Conservation (phyloP, 1,140 invertebrate species). For the Plutomurus gul region DNA sequence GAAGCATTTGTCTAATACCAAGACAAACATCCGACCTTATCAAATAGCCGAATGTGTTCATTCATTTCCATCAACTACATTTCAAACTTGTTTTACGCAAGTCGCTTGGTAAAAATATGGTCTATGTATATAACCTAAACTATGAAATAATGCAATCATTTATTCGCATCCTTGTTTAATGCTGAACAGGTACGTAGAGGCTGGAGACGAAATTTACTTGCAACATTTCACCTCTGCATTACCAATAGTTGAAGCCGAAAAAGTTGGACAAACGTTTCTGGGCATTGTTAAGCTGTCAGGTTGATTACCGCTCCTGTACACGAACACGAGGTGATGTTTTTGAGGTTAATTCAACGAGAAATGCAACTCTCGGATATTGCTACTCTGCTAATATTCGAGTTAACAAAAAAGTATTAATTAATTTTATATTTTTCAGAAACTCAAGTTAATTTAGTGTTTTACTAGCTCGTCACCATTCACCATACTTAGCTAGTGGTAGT, state of each 20-base stretch:
- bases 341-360: too few relatives aligned
- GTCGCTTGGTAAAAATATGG: constrained; percentile 38
- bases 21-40: background rate
- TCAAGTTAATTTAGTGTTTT: too few relatives aligned
- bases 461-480: too few relatives aligned
- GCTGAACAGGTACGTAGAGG: constrained; percentile 37
- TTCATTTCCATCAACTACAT: constrained; percentile 36
- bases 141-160: too few relatives aligned
- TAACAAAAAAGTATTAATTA: background rate
- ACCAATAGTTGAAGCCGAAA: constrained; percentile 45
- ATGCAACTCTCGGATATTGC: too few relatives aligned
- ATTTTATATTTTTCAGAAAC: too few relatives aligned
- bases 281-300: constrained; percentile 39
- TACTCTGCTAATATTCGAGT: background rate
- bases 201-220: constrained; percentile 43
- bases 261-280: constrained; percentile 47
- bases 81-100: constrained; percentile 48
- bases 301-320: background rate
- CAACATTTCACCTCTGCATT: constrained; percentile 44
- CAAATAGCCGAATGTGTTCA: constrained; percentile 49
- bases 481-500: too few relatives aligned
- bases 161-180: background rate
- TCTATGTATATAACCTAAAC: background rate
- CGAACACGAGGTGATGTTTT: background rate
- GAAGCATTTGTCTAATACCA: background rate